Percentiles rank a stretch among this genome's conserved stretches.
Evolutionary conservation across 2,888 invertebrate genomes (phyloP).

Genomic region (Alentia gelatinosa): DNA sequence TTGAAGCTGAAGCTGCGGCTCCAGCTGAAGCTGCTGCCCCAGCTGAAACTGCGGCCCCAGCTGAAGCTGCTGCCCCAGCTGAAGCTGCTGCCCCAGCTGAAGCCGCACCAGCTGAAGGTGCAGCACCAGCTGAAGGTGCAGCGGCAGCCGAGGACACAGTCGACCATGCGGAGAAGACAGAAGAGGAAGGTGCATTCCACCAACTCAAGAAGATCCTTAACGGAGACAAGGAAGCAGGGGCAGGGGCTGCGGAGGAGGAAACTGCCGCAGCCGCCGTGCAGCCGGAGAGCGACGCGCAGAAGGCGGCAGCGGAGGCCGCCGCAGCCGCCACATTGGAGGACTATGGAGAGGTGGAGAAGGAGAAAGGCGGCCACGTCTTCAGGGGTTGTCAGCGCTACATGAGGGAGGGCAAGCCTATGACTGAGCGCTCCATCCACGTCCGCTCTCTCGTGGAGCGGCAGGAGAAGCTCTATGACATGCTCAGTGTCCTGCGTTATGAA

Average conservation of each 20-base stretch:
- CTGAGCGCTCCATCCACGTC: neutral
- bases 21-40: neutral
- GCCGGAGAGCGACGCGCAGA: constrained; percentile 19
- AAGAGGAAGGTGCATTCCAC: constrained; percentile 9
- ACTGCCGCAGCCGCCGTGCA: neutral
- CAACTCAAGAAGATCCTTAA: constrained; percentile 17
- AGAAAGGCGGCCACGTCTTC: constrained; percentile 27
- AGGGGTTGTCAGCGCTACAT: neutral
- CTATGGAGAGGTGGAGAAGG: constrained; percentile 34
- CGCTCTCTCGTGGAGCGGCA: constrained; percentile 1
- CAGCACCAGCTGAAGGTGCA: neutral
- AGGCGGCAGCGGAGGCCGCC: neutral
- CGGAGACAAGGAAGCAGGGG: neutral
- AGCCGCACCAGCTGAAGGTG: neutral
- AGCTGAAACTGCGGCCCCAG: neutral
- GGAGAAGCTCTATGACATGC: constrained; percentile 42
- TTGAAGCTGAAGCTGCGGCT: constrained; percentile 2
- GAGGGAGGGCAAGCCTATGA: neutral
- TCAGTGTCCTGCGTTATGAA: constrained; percentile 8
- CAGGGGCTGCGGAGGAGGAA: neutral
- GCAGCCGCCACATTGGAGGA: constrained; percentile 27
- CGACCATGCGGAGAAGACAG: neutral
- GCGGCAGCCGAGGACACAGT: neutral
- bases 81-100: neutral
- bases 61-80: neutral